These are phyloP conservation scores for Tetranychus truncatus DNA, from an alignment of 2,888 invertebrate genomes.

Conservation along the genomic window DNA sequence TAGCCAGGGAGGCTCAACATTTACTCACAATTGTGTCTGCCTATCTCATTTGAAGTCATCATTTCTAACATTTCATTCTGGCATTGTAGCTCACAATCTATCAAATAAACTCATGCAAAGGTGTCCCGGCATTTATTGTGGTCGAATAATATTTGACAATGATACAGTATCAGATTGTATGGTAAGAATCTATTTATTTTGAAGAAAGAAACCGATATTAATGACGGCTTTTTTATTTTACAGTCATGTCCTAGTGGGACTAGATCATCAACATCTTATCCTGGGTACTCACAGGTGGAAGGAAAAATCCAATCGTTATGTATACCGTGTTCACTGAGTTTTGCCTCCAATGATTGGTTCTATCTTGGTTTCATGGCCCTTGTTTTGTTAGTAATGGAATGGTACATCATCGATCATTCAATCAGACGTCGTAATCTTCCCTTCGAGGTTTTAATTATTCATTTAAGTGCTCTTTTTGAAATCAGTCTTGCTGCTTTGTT, in stretches of 20 bases:
- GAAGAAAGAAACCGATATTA: conserved; percentile 4
- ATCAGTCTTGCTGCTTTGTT: conserved; percentile 52
- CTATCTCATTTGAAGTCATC: no score
- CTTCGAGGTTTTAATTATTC: conserved; percentile 53
- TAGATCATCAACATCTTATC: conserved; percentile 17
- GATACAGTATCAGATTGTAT: conserved; percentile 62
- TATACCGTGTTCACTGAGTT: conserved; percentile 50
- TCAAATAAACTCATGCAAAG: neutral
- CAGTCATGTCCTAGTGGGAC: conserved; percentile 33
- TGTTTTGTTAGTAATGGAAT: conserved; percentile 66
- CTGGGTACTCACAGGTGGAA: neutral
- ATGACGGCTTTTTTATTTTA: neutral
- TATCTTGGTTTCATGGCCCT: conserved; percentile 85
- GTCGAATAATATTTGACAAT: conserved; percentile 46
- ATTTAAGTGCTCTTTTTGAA: conserved; percentile 65
- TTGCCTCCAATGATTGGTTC: conserved; percentile 73
- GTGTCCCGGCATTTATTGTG: conserved; percentile 71
- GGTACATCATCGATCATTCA: conserved; percentile 69
- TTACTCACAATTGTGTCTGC: no score
- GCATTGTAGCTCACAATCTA: no score
- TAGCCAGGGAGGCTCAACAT: no score
- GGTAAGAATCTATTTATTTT: conserved; percentile 27
- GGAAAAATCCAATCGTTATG: conserved; percentile 40
- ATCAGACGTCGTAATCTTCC: conserved; percentile 43
- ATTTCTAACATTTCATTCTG: no score